Evolutionary conservation across 1,140 invertebrate genomes (phyloP), one percentile per base, ranked within the genome.

Genomic region (Littorina saxatilis): DNA sequence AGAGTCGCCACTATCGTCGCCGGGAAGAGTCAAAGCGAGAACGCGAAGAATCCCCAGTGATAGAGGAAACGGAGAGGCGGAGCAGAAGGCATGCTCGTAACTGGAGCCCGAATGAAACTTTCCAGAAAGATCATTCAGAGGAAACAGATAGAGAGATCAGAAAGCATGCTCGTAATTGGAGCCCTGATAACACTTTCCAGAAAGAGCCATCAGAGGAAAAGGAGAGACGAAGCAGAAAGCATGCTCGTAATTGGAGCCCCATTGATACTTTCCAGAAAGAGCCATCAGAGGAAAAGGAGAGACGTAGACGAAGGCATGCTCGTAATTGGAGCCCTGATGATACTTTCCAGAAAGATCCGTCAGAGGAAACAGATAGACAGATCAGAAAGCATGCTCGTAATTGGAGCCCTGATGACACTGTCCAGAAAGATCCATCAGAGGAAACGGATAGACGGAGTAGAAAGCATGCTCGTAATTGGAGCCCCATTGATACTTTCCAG

Each of bases 61-160:
- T 32, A 15, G n/a, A n/a, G n/a, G 66, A 68, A 68, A 37, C 32
- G 7, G 35, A 68, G 35, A 73, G 70, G n/a, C 9, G 58, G 9
- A 61, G 58, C 58, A 61, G 58, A 29, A 73, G 17, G 29, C 76
- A 61, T n/a, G 39, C 35, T 39, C 13, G 39, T 1, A 78, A 55
- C 15, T 78, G 76, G 76, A 78, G 76, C 39, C 76, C 76, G 1
- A 78, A 58, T 66, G 76, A 78, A n/a, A 78, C 76, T 20, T 63
- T 63, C 58, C 55, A 58, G 55, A 78, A 63, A 43, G 76, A 78
- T 39, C 76, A 55, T 13, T 78, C 76, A 63, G 76, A 78, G n/a
- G 66, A 68, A 68, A 37, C 32, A 20, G 35, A 68, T 13, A 73
- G 70, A 23, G n/a, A 23, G 9, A 61, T 9, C 58, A 61, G 58